Percentiles rank a stretch among this genome's conserved stretches.
Conservation (phyloP, 2,113 vertebrate genomes). For the Plestiodon gilberti region DNA sequence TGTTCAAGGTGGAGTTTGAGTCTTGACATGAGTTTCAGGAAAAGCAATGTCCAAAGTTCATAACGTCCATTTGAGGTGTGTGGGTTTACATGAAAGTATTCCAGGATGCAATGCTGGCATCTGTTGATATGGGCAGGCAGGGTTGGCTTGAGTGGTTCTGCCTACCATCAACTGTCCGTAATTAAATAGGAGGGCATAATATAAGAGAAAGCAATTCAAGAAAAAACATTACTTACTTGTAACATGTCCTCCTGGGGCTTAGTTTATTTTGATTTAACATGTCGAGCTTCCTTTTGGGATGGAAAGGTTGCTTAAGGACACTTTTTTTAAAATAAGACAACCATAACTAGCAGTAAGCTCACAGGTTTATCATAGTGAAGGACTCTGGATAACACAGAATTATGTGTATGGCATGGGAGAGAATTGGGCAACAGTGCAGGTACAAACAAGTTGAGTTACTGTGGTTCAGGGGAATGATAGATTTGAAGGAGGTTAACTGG, state of each 20-base stretch:
- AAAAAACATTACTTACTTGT: too few species aligned
- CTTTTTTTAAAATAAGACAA: background rate
- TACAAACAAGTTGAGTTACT: background rate
- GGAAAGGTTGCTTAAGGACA: background rate
- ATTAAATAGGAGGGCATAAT: too few species aligned
- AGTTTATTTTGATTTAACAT: background rate
- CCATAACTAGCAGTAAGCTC: background rate
- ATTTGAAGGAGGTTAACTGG: background rate
- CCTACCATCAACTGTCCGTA: too few species aligned
- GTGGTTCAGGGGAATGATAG: background rate
- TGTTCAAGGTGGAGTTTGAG: too few species aligned
- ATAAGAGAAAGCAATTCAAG: too few species aligned
- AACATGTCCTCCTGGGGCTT: background rate
- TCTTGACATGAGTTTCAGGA: too few species aligned
- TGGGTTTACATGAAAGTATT: too few species aligned
- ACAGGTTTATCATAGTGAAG: background rate
- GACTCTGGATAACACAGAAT: background rate
- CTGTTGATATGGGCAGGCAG: too few species aligned
- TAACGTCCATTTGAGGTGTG: too few species aligned
- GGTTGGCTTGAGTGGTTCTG: too few species aligned
- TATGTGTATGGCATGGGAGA: constrained; percentile 1
- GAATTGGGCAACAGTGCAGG: background rate
- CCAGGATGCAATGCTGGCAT: too few species aligned
- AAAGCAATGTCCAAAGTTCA: too few species aligned
- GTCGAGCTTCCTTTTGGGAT: background rate